These are phyloP conservation scores for Orgyia antiqua DNA, from an alignment of 2,888 invertebrate genomes.

Conservation along the genomic window DNA sequence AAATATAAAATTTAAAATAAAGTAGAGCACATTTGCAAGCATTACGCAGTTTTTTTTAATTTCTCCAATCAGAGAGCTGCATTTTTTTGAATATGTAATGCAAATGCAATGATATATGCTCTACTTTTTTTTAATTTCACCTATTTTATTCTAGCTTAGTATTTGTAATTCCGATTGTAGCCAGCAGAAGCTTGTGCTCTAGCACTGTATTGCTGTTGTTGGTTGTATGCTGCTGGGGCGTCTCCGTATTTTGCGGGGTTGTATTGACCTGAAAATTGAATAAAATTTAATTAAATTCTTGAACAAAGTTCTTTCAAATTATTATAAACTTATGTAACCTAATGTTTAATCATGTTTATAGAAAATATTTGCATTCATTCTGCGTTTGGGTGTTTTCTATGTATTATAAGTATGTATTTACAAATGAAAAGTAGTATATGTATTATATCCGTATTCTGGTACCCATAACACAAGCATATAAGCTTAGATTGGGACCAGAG, in stretches of 20 bases:
- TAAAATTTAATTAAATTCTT: too few relatives aligned
- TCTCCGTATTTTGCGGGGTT: slow-evolving; percentile 64
- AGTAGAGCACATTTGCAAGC: slow-evolving; percentile 14
- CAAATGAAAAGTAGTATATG: too few relatives aligned
- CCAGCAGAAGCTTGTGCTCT: slow-evolving; percentile 51
- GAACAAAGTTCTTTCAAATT: too few relatives aligned
- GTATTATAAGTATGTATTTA: too few relatives aligned
- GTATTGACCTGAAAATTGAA: slow-evolving; percentile 60
- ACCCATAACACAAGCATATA: too few relatives aligned
- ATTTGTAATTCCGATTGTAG: slow-evolving; percentile 64
- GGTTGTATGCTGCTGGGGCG: slow-evolving; percentile 26
- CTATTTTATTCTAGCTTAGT: slow-evolving; percentile 35
- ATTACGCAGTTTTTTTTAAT: slow-evolving; percentile 2
- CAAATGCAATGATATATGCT: slow-evolving; percentile 22
- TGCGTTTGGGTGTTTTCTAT: too few relatives aligned
- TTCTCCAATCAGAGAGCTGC: slow-evolving; percentile 13
- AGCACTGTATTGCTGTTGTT: slow-evolving; percentile 42
- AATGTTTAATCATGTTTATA: too few relatives aligned
- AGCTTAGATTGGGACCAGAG: too few relatives aligned
- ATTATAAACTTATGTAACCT: too few relatives aligned
- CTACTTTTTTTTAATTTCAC: slow-evolving; percentile 17
- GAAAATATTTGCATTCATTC: too few relatives aligned
- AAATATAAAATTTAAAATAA: slow-evolving; percentile 10
- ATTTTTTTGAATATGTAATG: slow-evolving; percentile 7
- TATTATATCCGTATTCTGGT: too few relatives aligned